Conservation (phyloP, 2,113 vertebrate species). For the Lipophrys pholis region DNA sequence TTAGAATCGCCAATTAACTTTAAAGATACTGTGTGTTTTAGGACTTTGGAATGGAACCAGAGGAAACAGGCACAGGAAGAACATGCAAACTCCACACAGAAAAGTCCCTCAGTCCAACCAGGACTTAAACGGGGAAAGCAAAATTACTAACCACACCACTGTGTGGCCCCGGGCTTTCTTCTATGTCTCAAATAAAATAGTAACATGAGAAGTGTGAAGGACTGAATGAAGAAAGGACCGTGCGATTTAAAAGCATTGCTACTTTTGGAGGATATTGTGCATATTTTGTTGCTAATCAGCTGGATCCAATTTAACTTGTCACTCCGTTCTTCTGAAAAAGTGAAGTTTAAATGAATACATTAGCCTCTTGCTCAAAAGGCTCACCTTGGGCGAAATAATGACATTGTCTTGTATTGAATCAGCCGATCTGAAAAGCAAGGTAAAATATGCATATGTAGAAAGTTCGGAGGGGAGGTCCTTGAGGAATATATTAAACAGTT, state of each 20-base stretch:
- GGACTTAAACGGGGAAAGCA: too few relatives aligned
- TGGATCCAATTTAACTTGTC: neutral
- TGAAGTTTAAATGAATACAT: neutral
- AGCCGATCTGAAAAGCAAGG: neutral
- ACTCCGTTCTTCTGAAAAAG: constrained; percentile 1
- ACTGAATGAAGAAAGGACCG: neutral
- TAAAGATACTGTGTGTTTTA: too few relatives aligned
- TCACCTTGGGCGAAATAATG: neutral
- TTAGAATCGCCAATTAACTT: too few relatives aligned
- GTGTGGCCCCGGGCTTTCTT: too few relatives aligned
- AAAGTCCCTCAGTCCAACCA: too few relatives aligned
- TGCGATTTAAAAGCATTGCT: neutral
- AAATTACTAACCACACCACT: too few relatives aligned
- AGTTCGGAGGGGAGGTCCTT: neutral
- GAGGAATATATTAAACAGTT: neutral
- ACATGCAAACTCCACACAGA: too few relatives aligned
- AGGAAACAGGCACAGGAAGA: too few relatives aligned
- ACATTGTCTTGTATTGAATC: neutral
- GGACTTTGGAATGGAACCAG: too few relatives aligned
- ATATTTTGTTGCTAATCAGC: neutral
- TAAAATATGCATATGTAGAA: neutral
- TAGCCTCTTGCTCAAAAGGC: neutral
- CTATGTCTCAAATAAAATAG: too few relatives aligned
- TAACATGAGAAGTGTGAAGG: neutral
- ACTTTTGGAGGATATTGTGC: neutral